Percentiles rank a stretch among this genome's conserved stretches.
Conservation (phyloP, 2,113 vertebrate genomes). For the Crotalus tigris region DNA sequence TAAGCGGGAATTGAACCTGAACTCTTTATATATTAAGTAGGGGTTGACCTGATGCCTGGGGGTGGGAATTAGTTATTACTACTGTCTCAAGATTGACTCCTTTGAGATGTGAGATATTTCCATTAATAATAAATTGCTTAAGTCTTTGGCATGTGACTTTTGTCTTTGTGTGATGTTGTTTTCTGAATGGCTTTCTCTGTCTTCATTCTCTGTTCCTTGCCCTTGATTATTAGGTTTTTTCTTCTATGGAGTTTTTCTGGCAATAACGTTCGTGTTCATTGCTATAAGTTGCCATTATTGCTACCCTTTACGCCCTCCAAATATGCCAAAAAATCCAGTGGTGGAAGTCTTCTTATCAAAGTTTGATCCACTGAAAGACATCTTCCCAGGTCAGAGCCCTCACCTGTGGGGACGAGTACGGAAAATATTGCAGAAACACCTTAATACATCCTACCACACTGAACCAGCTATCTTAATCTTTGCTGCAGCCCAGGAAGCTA, state of each 20-base stretch:
- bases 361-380: slow-evolving; percentile 67
- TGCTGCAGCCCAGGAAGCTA: slow-evolving; percentile 69
- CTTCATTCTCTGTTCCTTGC: background rate
- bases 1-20: background rate
- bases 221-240: slow-evolving; percentile 29
- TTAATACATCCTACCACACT: slow-evolving; percentile 66
- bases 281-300: background rate
- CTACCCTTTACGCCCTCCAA: slow-evolving; percentile 42
- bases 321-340: slow-evolving; percentile 33
- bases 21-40: background rate
- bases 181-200: background rate
- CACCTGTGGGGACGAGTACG: slow-evolving; percentile 81
- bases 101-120: background rate
- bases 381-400: slow-evolving; percentile 79
- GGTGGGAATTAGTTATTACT: background rate
- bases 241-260: background rate
- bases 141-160: background rate
- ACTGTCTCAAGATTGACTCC: slow-evolving; percentile 22
- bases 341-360: slow-evolving; percentile 68
- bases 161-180: background rate
- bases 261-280: rapidly evolving
- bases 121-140: background rate
- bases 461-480: slow-evolving; percentile 88
- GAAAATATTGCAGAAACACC: slow-evolving; percentile 82
- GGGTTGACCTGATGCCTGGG: background rate